These are phyloP conservation scores for Formicarius rufipectus DNA, from an alignment of 2,113 vertebrate species.

Conservation along the genomic window DNA sequence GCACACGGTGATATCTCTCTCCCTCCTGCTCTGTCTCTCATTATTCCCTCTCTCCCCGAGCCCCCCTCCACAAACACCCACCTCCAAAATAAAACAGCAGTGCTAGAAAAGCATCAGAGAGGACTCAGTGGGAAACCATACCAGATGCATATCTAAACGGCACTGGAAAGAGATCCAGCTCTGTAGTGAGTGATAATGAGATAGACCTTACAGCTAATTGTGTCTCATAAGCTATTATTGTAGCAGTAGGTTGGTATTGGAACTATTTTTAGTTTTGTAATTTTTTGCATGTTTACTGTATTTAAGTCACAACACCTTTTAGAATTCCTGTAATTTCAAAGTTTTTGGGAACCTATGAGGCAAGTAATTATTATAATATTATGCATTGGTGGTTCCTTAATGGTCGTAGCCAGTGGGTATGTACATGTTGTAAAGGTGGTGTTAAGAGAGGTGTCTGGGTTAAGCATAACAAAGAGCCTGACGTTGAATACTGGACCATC, in stretches of 20 bases:
- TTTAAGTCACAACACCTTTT: neutral
- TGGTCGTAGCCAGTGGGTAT: neutral
- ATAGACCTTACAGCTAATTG: neutral
- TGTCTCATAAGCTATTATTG: neutral
- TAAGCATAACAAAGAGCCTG: neutral
- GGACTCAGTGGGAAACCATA: neutral
- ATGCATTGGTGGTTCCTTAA: neutral
- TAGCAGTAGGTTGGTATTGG: neutral
- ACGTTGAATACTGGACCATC: neutral
- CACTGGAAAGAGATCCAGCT: neutral
- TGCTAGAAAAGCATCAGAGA: neutral
- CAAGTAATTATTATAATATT: neutral
- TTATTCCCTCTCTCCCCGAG: neutral
- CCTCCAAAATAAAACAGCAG: neutral
- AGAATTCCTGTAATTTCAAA: neutral
- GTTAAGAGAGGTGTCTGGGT: neutral
- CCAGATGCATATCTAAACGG: constrained; percentile 1
- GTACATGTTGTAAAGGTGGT: neutral
- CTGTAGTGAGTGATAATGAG: neutral
- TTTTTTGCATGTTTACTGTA: neutral
- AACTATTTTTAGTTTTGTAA: neutral
- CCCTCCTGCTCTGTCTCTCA: neutral
- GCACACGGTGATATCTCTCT: neutral
- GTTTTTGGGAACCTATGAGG: neutral
- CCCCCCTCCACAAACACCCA: neutral